Conservation (phyloP, 2,113 vertebrate species). For the Meriones unguiculatus region DNA sequence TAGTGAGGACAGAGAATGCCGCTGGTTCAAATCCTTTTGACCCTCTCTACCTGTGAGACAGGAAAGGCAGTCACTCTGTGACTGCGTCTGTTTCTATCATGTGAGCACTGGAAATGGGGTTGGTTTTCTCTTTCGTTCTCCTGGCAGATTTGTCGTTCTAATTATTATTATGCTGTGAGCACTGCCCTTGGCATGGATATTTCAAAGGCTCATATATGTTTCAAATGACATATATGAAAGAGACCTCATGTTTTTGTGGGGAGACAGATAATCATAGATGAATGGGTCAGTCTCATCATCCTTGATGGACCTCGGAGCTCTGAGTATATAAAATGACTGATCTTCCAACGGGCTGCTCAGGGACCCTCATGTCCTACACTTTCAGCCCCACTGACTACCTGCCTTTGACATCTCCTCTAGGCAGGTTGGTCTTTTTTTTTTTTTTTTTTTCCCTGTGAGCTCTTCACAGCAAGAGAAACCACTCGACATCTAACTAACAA, state of each 20-base stretch:
- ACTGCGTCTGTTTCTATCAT: not conserved
- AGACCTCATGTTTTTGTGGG: not conserved
- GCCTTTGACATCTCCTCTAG: not conserved
- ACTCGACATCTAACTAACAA: not conserved
- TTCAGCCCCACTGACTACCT: not conserved
- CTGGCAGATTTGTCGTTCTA: not conserved
- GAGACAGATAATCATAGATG: not conserved
- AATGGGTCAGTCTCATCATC: not conserved
- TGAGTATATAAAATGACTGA: not conserved
- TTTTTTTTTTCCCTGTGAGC: not conserved
- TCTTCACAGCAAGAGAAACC: not conserved
- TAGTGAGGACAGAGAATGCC: not conserved
- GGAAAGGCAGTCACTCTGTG: not conserved
- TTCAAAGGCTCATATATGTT: not conserved
- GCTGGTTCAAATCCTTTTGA: not conserved
- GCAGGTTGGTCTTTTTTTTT: not conserved
- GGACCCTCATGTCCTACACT: not conserved
- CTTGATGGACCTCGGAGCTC: not conserved
- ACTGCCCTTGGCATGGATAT: not conserved
- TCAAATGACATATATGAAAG: fast-evolving
- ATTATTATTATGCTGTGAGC: not conserved
- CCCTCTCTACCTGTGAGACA: not conserved
- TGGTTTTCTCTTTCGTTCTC: not conserved
- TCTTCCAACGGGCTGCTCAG: not conserved
- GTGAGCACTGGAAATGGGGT: not conserved